Evolutionary conservation across 2,113 vertebrate species (phyloP).

Genomic region (Pelobates fuscus): DNA sequence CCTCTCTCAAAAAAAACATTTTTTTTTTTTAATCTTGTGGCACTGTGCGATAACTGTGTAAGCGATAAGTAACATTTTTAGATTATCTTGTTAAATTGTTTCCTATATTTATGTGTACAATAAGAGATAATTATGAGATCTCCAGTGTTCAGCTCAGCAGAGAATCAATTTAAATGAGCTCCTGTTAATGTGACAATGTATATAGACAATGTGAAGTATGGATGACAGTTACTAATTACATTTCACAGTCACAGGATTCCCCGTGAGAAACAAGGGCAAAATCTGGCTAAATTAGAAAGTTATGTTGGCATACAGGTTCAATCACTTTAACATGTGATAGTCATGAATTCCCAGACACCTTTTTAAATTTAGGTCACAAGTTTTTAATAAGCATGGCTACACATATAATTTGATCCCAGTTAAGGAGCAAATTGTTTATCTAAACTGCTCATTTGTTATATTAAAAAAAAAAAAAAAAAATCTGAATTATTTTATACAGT

Average conservation of each 20-base stretch:
- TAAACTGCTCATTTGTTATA: background rate
- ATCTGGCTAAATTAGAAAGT: conserved; percentile 59
- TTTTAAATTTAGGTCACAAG: conserved; percentile 53
- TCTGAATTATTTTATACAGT: too few species aligned
- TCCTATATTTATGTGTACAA: conserved; percentile 57
- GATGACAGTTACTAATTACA: conserved; percentile 77
- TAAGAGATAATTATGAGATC: conserved; percentile 71
- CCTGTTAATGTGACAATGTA: conserved; percentile 64
- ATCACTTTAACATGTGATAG: conserved; percentile 54
- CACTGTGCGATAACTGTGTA: background rate
- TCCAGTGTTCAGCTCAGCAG: conserved; percentile 63
- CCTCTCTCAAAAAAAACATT: background rate
- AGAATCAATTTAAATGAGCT: conserved; percentile 74
- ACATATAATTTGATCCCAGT: too few species aligned
- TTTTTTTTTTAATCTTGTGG: background rate
- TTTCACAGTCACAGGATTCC: conserved; percentile 59
- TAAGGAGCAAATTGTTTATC: conserved; percentile 1
- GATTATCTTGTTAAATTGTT: conserved; percentile 61
- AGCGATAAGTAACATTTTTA: conserved; percentile 53
- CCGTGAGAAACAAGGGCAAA: conserved; percentile 55
- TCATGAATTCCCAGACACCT: conserved; percentile 52
- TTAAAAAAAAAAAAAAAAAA: too few species aligned
- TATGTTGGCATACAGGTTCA: conserved; percentile 53
- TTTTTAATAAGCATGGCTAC: conserved; percentile 53
- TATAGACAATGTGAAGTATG: conserved; percentile 62